Conservation (phyloP, 2,888 invertebrate species). For the Cryptocephalus moraei region DNA sequence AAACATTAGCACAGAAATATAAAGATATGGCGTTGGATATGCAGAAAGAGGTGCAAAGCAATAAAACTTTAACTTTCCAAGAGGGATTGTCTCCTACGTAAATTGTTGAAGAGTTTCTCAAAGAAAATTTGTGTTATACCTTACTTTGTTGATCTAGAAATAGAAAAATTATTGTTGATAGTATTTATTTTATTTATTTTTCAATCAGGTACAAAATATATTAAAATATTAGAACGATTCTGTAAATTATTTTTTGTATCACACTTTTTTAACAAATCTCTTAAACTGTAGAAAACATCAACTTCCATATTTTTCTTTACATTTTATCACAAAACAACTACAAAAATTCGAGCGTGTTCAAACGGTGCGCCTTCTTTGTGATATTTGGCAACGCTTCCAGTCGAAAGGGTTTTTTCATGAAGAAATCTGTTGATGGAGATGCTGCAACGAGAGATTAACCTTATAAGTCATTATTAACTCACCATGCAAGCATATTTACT, state of each 20-base stretch:
- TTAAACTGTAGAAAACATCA: too few relatives aligned
- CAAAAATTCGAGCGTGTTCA: constrained; percentile 25
- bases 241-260: background rate
- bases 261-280: too few relatives aligned
- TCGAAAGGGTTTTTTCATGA: constrained; percentile 27
- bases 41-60: constrained; percentile 51
- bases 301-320: too few relatives aligned
- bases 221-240: background rate
- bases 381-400: constrained; percentile 36
- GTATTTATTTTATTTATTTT: background rate
- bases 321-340: constrained; percentile 10
- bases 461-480: too few relatives aligned
- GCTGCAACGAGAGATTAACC: constrained; percentile 11
- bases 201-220: background rate
- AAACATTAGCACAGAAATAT: constrained; percentile 59
- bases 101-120: background rate
- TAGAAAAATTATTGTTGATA: background rate
- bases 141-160: too few relatives aligned
- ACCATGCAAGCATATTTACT: too few relatives aligned
- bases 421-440: constrained; percentile 17
- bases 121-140: too few relatives aligned
- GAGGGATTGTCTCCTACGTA: constrained; percentile 32
- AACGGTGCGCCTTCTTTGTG: constrained; percentile 15
- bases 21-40: constrained; percentile 61
- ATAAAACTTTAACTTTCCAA: constrained; percentile 39